Evolutionary conservation across 2,797 vertebrate species (phyloP).

Genomic region (Catamblyrhynchus diadema): DNA sequence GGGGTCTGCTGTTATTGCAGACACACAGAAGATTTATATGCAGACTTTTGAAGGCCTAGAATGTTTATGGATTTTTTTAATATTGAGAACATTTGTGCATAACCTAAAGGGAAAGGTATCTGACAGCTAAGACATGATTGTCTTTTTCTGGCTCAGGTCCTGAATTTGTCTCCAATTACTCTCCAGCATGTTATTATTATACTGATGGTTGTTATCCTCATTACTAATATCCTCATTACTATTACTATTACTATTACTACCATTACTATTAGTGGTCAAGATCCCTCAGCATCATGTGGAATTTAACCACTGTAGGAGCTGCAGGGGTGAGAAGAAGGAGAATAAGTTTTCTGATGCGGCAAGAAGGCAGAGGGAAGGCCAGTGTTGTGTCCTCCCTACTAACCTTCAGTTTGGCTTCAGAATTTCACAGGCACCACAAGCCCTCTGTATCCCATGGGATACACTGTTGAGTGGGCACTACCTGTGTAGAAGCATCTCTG

Average conservation of each 20-base stretch:
- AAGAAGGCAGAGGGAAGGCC: background rate
- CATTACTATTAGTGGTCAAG: background rate
- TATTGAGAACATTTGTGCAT: background rate
- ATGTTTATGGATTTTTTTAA: background rate
- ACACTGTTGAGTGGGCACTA: fast-evolving
- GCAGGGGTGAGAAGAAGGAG: background rate
- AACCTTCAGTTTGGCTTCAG: background rate
- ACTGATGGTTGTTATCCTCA: background rate
- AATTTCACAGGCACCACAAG: background rate
- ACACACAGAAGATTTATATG: background rate
- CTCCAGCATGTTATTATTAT: background rate
- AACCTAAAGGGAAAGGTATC: background rate
- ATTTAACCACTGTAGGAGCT: background rate
- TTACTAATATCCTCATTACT: background rate
- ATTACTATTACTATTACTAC: background rate
- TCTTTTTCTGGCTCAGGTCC: background rate
- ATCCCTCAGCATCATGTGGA: background rate
- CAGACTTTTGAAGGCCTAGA: background rate
- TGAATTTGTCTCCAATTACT: background rate
- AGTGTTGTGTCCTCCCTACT: background rate
- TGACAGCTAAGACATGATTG: background rate
- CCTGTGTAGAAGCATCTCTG: background rate
- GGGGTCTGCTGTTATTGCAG: background rate
- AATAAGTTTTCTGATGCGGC: background rate
- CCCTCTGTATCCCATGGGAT: background rate